Evolutionary conservation across 2,113 vertebrate species (phyloP).

Genomic region (Protobothrops flavoviridis): DNA sequence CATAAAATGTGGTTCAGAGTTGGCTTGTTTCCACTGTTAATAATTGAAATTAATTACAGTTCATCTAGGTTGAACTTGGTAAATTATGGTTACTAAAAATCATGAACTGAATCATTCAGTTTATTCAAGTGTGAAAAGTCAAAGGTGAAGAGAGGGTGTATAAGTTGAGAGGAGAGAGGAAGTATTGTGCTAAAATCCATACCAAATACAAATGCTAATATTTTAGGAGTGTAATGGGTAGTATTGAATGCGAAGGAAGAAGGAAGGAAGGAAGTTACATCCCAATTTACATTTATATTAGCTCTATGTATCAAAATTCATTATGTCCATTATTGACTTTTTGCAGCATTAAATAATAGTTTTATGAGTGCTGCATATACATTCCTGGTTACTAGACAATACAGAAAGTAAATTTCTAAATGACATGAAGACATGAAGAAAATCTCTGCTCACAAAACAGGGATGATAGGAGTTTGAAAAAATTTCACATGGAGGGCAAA

Average conservation of each 20-base stretch:
- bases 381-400: background rate
- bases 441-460: background rate
- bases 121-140: background rate
- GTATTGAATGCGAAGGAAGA: background rate
- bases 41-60: background rate
- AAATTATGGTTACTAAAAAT: background rate
- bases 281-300: background rate
- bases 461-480: background rate
- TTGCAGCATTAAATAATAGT: background rate
- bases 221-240: background rate
- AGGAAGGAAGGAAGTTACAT: background rate
- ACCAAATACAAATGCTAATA: background rate
- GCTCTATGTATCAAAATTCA: background rate
- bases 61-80: background rate
- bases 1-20: background rate
- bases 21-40: background rate
- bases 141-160: background rate
- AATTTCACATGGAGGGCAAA: background rate
- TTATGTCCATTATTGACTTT: conserved; percentile 8
- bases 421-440: background rate
- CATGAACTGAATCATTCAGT: background rate
- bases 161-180: too few species aligned
- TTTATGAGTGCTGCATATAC: background rate
- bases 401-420: background rate
- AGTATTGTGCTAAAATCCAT: background rate